phyloP scores from a whole-genome alignment of 2,113 vertebrate species.

The Scomber scombrus region DNA sequence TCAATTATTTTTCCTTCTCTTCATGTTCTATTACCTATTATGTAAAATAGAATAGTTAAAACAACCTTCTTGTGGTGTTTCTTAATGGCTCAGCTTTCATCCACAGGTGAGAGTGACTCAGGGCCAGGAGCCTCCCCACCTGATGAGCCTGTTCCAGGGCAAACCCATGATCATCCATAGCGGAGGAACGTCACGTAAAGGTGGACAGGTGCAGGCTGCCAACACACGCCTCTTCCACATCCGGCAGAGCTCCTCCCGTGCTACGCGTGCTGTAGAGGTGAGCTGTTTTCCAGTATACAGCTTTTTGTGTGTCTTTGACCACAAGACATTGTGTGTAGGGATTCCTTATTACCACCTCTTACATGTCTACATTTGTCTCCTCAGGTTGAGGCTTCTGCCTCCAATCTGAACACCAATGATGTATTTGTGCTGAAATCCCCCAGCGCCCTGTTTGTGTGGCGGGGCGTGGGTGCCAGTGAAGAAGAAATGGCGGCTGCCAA shows the following conservation, averaged over 20 bases:
- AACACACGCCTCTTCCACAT: slow-evolving; percentile 86
- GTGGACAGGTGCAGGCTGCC: slow-evolving; percentile 69
- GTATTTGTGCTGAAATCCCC: slow-evolving; percentile 84
- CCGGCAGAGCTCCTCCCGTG: slow-evolving; percentile 79
- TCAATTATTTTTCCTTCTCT: no score
- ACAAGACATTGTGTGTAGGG: neutral
- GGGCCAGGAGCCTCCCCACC: slow-evolving; percentile 87
- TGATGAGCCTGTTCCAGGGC: slow-evolving; percentile 86
- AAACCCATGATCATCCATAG: slow-evolving; percentile 86
- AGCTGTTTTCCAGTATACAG: neutral
- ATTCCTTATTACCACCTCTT: neutral
- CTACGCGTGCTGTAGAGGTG: slow-evolving; percentile 85
- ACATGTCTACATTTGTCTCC: neutral
- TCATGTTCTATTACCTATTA: neutral
- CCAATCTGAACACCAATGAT: slow-evolving; percentile 86
- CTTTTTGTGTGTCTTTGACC: neutral
- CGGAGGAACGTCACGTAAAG: slow-evolving; percentile 84
- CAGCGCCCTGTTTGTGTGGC: slow-evolving; percentile 76
- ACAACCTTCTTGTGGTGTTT: neutral
- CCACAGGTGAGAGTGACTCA: slow-evolving; percentile 86
- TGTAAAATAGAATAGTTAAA: neutral
- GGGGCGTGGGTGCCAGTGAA: slow-evolving; percentile 78
- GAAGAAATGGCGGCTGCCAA: slow-evolving; percentile 81
- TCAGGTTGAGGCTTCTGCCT: slow-evolving; percentile 77
- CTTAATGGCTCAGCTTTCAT: neutral